Evolutionary conservation across 2,113 vertebrate species (phyloP).

Genomic region (Phaethon lepturus): DNA sequence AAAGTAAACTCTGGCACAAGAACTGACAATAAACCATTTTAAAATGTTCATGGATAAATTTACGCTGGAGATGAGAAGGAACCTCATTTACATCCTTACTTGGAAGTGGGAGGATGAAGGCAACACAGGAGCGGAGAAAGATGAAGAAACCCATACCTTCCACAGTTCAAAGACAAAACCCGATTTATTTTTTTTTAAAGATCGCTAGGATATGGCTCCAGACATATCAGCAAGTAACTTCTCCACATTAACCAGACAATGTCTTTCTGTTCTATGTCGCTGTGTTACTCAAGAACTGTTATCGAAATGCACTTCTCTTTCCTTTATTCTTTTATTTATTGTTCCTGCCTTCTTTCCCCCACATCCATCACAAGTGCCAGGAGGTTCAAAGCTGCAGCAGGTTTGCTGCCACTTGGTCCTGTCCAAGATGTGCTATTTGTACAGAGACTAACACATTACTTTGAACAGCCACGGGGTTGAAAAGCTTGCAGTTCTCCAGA

Average conservation of each 20-base stretch:
- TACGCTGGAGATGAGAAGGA: background rate
- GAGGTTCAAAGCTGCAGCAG: background rate
- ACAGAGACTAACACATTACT: background rate
- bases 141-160: background rate
- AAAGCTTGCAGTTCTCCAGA: background rate
- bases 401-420: background rate
- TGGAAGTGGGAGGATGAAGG: background rate
- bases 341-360: background rate
- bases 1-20: background rate
- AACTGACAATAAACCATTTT: background rate
- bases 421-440: background rate
- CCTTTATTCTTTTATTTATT: background rate
- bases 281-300: background rate
- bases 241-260: background rate
- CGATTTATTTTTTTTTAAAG: background rate
- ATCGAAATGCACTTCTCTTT: background rate
- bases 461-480: background rate
- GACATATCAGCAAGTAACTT: background rate
- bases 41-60: background rate
- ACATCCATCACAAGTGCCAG: background rate
- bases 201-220: background rate
- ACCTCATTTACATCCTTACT: background rate
- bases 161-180: background rate
- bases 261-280: background rate
- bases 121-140: background rate